phyloP scores from a whole-genome alignment of 2,797 vertebrate species.

The Coracias cyanogaster region DNA sequence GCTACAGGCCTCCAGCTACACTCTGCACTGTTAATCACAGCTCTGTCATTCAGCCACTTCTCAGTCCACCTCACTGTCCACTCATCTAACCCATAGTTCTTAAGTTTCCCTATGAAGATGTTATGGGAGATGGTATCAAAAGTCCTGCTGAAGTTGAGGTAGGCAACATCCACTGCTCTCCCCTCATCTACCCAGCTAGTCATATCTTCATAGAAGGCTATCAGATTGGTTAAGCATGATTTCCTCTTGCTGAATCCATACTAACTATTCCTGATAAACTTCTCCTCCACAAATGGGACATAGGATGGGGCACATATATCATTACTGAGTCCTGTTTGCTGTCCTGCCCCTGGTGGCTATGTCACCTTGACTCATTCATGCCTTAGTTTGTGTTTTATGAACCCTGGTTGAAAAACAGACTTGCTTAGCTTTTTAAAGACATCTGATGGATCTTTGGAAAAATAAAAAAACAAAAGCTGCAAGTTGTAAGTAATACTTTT shows the following conservation, averaged over 20 bases:
- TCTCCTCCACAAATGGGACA: background rate
- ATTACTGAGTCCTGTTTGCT: background rate
- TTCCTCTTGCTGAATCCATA: background rate
- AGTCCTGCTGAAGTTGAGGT: background rate
- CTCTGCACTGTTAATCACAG: background rate
- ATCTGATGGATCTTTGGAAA: background rate
- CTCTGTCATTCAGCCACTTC: background rate
- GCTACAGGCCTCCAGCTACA: background rate
- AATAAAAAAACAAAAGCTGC: background rate
- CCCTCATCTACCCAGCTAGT: background rate
- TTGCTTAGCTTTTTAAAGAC: background rate
- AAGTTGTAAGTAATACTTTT: background rate
- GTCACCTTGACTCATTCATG: background rate
- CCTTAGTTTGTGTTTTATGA: background rate
- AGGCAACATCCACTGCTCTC: background rate
- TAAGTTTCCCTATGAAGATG: background rate
- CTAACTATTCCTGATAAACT: background rate
- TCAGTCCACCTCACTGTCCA: background rate
- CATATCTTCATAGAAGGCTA: background rate
- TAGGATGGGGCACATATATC: background rate
- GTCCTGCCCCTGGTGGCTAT: background rate
- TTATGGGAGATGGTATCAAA: background rate
- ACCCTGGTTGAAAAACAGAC: background rate
- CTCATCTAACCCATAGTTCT: background rate
- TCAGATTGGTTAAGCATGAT: background rate